Percentiles rank a stretch among this genome's conserved stretches.
phyloP scores from a whole-genome alignment of 2,888 invertebrate genomes.

The Endotricha flammealis region DNA sequence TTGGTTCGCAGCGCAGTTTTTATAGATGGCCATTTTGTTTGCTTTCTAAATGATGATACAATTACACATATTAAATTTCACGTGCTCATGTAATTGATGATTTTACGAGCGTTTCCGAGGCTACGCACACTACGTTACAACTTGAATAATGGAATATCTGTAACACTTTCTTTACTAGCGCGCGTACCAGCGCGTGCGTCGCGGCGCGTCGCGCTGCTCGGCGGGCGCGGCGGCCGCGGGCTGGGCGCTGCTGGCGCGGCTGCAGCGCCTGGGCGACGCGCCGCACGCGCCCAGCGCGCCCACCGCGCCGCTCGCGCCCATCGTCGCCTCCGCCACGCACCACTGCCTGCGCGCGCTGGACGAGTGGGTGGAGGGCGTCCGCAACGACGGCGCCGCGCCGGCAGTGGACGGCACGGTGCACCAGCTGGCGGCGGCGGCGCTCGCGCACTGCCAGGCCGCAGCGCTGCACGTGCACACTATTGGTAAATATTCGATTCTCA shows the following conservation, averaged over 20 bases:
- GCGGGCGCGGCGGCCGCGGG: constrained; percentile 40
- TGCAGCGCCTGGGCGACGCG: constrained; percentile 54
- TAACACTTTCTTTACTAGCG: constrained; percentile 29
- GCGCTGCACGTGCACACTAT: constrained; percentile 87
- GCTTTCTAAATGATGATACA: no score
- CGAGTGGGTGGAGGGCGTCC: constrained; percentile 93
- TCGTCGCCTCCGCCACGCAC: constrained; percentile 24
- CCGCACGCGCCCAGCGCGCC: constrained; percentile 37
- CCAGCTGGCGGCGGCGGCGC: constrained; percentile 95
- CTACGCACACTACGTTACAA: no score
- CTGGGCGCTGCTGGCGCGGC: constrained; percentile 58
- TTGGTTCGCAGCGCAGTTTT: no score
- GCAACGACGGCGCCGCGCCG: constrained; percentile 86
- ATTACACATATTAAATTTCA: no score
- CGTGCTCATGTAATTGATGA: no score
- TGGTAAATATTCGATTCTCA: no score
- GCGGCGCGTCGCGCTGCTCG: constrained; percentile 34
- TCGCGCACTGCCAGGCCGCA: constrained; percentile 93
- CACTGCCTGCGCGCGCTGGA: constrained; percentile 94
- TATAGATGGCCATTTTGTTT: no score
- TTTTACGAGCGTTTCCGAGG: background rate
- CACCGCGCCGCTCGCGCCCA: constrained; percentile 37
- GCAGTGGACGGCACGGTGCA: constrained; percentile 99
- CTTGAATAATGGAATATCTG: background rate
- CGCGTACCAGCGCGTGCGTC: constrained; percentile 36